phyloP scores from a whole-genome alignment of 2,888 invertebrate genomes.

The Apamea sordens region DNA sequence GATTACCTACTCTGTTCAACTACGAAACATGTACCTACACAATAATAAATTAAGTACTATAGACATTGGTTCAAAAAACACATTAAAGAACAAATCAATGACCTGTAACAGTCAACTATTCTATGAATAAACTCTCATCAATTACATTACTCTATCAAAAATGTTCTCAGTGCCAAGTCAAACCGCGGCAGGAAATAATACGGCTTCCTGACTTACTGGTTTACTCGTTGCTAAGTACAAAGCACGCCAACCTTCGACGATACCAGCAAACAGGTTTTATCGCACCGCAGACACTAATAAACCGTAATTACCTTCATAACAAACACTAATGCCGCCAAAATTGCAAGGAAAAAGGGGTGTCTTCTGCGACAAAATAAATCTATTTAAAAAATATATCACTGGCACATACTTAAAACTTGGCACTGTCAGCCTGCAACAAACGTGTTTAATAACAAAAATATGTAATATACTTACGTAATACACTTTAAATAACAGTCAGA shows the following conservation, averaged over 20 bases:
- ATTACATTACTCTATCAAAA: conserved; percentile 68
- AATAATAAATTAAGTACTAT: background rate
- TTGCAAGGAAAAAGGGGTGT: conserved; percentile 56
- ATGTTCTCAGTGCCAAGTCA: conserved; percentile 74
- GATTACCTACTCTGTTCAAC: background rate
- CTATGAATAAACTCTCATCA: conserved; percentile 54
- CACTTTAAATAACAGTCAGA: conserved; percentile 83
- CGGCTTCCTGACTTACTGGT: conserved; percentile 72
- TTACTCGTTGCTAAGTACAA: conserved; percentile 49
- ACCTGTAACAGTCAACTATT: conserved; percentile 16
- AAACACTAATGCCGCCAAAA: conserved; percentile 61
- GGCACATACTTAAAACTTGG: conserved; percentile 55
- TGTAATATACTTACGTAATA: conserved; percentile 87
- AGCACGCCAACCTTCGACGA: conserved; percentile 47
- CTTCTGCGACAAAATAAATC: conserved; percentile 45
- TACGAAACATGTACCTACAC: background rate
- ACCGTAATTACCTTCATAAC: conserved; percentile 42
- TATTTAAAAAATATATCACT: conserved; percentile 46
- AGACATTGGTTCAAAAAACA: background rate
- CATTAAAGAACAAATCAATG: conserved; percentile 3
- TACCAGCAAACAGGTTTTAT: conserved; percentile 64
- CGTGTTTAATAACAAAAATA: conserved; percentile 81
- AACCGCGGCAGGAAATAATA: conserved; percentile 69
- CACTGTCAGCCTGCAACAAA: conserved; percentile 47
- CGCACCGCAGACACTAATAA: conserved; percentile 46